Conservation (phyloP, 2,797 vertebrate genomes). For the Semaprochilodus insignis region DNA sequence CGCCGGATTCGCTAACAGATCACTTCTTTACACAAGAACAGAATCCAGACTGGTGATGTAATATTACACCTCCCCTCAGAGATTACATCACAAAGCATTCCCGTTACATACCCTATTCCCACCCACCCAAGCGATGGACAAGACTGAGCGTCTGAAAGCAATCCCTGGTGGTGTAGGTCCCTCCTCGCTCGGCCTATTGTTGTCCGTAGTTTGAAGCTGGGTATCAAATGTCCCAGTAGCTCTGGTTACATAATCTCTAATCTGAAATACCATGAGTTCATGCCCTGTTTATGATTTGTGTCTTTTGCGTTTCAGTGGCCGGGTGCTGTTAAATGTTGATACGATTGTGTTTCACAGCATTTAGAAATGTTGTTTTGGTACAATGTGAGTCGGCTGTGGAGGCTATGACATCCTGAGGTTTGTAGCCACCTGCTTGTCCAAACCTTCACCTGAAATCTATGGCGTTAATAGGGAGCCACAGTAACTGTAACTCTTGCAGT, state of each 20-base stretch:
- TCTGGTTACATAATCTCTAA: conserved; percentile 66
- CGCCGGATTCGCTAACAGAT: background rate
- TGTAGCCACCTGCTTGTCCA: background rate
- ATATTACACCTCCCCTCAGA: conserved; percentile 8
- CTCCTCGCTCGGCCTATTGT: background rate
- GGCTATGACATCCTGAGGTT: background rate
- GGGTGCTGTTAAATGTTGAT: background rate
- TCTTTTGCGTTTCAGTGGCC: conserved; percentile 52
- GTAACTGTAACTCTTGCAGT: background rate
- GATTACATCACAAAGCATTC: conserved; percentile 10
- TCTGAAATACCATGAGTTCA: conserved; percentile 63
- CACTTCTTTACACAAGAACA: background rate
- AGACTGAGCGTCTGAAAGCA: background rate
- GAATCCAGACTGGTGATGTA: conserved; percentile 1
- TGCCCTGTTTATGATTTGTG: conserved; percentile 65
- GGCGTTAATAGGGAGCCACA: background rate
- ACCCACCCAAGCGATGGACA: background rate
- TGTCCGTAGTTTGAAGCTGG: background rate
- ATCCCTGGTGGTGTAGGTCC: background rate
- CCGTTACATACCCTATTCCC: background rate
- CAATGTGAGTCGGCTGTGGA: too few species aligned
- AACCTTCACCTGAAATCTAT: background rate
- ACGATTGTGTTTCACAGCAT: background rate
- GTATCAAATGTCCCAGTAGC: conserved; percentile 48
- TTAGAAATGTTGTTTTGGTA: background rate